Evolutionary conservation across 2,888 invertebrate genomes (phyloP).

Genomic region (Iselma pallidipennis): DNA sequence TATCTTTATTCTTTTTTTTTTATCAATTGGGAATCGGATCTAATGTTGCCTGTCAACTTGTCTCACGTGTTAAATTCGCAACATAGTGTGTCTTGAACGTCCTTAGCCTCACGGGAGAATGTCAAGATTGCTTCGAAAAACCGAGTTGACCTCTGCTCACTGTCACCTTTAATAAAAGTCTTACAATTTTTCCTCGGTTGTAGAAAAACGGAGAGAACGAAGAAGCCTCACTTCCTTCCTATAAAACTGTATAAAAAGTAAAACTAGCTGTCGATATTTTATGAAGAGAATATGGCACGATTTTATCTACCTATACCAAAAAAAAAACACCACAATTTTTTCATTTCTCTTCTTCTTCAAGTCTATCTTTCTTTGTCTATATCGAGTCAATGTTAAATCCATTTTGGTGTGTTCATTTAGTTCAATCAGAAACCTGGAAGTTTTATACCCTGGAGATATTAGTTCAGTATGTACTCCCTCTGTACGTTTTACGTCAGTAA

Average conservation of each 20-base stretch:
- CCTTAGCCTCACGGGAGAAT: constrained; percentile 25
- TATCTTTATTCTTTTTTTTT: constrained; percentile 1
- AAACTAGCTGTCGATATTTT: constrained; percentile 21
- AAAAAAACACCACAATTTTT: too few relatives aligned
- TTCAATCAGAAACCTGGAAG: constrained; percentile 52
- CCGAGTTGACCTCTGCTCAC: constrained; percentile 47
- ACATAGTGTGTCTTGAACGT: neutral
- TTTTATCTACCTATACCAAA: too few relatives aligned
- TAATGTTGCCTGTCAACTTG: constrained; percentile 19
- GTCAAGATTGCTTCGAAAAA: constrained; percentile 39
- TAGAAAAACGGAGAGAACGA: too few relatives aligned
- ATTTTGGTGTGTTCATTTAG: constrained; percentile 54
- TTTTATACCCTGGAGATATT: constrained; percentile 53
- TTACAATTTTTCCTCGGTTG: constrained; percentile 42
- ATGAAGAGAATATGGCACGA: constrained; percentile 5
- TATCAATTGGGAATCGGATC: constrained; percentile 17
- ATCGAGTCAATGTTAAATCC: constrained; percentile 47
- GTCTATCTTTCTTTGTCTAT: neutral
- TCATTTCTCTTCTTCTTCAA: neutral
- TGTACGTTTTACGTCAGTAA: constrained; percentile 40
- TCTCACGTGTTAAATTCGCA: constrained; percentile 10
- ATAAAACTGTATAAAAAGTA: constrained; percentile 21
- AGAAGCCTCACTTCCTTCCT: too few relatives aligned
- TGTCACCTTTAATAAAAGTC: constrained; percentile 46
- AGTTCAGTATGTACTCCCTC: constrained; percentile 47